These are phyloP conservation scores for Perdita meconis DNA, from an alignment of 2,888 invertebrate genomes.

Conservation along the genomic window DNA sequence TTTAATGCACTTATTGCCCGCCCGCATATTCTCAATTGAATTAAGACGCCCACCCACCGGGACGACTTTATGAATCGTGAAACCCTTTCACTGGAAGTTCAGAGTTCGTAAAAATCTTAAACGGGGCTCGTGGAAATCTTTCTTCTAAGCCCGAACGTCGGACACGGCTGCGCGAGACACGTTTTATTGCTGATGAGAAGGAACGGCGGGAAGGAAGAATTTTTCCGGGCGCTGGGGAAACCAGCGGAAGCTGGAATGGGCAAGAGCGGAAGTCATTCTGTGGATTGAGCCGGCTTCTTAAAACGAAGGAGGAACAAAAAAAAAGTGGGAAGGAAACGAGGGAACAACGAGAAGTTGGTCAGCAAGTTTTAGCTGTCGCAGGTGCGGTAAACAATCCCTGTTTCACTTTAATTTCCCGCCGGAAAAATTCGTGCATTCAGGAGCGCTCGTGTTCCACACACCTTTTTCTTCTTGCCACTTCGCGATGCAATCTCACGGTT, in stretches of 20 bases:
- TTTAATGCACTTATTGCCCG: neutral
- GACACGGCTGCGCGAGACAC: slow-evolving; percentile 1
- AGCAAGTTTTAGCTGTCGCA: slow-evolving; percentile 47
- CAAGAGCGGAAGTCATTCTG: slow-evolving; percentile 58
- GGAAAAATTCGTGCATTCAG: slow-evolving; percentile 41
- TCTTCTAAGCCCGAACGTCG: slow-evolving; percentile 22
- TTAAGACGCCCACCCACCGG: neutral
- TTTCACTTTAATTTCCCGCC: slow-evolving; percentile 55
- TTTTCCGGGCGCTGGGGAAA: slow-evolving; percentile 42
- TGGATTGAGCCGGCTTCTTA: slow-evolving; percentile 51
- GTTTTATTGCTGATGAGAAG: slow-evolving; percentile 33
- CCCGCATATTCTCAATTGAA: neutral
- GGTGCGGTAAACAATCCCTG: slow-evolving; percentile 61
- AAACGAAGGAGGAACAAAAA: slow-evolving; percentile 12
- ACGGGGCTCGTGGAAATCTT: slow-evolving; percentile 1
- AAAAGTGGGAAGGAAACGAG: neutral
- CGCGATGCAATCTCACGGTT: slow-evolving; percentile 1
- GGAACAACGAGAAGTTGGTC: slow-evolving; percentile 52
- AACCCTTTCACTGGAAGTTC: neutral
- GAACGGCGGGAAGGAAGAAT: slow-evolving; percentile 39
- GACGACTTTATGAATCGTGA: slow-evolving; percentile 17
- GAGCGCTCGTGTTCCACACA: neutral
- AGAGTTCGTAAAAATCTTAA: slow-evolving; percentile 34
- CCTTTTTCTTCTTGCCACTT: neutral
- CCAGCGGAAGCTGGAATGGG: slow-evolving; percentile 45